Evolutionary conservation across 2,113 vertebrate species (phyloP).

Genomic region (Vulpes lagopus): DNA sequence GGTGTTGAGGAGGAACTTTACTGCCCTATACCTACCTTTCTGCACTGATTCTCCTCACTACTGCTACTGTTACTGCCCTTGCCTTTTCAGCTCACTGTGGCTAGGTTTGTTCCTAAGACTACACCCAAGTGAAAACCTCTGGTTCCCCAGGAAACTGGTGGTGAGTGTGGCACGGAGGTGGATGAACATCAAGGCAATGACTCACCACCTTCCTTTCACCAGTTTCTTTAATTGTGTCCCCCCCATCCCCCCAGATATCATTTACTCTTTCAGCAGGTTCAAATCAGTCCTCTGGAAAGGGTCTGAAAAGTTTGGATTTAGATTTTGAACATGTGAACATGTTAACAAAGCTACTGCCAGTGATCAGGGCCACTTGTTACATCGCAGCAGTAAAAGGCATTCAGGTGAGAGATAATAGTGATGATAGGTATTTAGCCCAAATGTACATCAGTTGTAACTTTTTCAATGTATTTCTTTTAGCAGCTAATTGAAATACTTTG

Average conservation of each 20-base stretch:
- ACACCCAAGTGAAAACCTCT: not conserved
- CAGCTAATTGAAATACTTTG: slow-evolving; percentile 87
- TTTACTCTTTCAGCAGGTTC: not conserved
- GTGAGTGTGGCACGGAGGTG: not conserved
- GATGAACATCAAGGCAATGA: not conserved
- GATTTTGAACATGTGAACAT: slow-evolving; percentile 57
- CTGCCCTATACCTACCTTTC: not conserved
- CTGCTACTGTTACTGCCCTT: not conserved
- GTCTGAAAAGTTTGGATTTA: not conserved
- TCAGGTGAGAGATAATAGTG: slow-evolving; percentile 89
- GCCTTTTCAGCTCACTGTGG: not conserved
- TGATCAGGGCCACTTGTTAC: slow-evolving; percentile 88
- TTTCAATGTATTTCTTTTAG: slow-evolving; percentile 84
- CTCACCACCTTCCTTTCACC: not conserved
- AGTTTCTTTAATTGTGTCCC: not conserved
- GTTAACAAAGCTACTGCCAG: slow-evolving; percentile 86
- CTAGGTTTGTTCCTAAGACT: not conserved
- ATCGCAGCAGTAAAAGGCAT: slow-evolving; percentile 87
- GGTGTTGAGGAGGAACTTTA: not conserved
- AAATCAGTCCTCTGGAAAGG: not conserved
- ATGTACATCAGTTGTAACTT: slow-evolving; percentile 86
- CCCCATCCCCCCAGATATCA: no score
- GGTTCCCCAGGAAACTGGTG: not conserved
- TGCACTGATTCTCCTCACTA: not conserved
- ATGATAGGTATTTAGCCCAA: slow-evolving; percentile 89